Evolutionary conservation across 92 coral and sea anemone species (phyloP), one percentile per base, ranked within the genome.

Genomic region (Parazoanthus swiftii): DNA sequence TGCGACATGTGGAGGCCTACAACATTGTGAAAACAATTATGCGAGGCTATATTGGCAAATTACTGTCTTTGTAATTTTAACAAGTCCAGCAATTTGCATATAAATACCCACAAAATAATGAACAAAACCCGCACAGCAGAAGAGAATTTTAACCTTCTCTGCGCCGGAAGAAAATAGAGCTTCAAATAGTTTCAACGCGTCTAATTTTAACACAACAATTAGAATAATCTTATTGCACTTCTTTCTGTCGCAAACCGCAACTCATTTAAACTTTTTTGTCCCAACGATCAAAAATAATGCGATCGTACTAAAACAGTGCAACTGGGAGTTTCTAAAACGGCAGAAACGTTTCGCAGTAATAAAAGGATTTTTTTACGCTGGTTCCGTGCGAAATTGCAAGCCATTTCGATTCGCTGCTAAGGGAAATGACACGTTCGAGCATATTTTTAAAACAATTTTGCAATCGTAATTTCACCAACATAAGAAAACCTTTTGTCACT

Each of bases 21-120:
- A 43, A 33, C 78, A 26, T 16, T n/a, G 39, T 29, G 77, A 59
- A 65, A 68, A 44, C 65, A 83, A 70, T 70, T 70, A 83, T 25
- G 65, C 59, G 29, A 8, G 58, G 36, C 86, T 83, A 70, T 68
- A 83, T 83, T 83, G 46, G 58, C 77, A 83, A 83, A 83, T 70
- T 83, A 72, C 38, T 83, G 77, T 46, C 86, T 83, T 83, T 70
- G 86, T 83, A 83, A 79, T 46, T 83, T 70, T 83, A 39, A 68
- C 76, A 25, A 70, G 76, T 70, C 78, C 25, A 44, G 1, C 78
- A 26, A 83, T 83, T 83, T 83, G 86, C 86, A 83, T 83, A 83
- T 44, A 68, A 83, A 83, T 67, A 23, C 39, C 63, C 44, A 66
- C 59, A 68, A 83, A 25, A 43, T 44, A 50, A 42, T 35, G 51